A percentile compares a stretch with the other conserved stretches of the same genome.
Evolutionary conservation across 2,888 invertebrate species (phyloP).

Genomic region (Scaptomyza reducta): DNA sequence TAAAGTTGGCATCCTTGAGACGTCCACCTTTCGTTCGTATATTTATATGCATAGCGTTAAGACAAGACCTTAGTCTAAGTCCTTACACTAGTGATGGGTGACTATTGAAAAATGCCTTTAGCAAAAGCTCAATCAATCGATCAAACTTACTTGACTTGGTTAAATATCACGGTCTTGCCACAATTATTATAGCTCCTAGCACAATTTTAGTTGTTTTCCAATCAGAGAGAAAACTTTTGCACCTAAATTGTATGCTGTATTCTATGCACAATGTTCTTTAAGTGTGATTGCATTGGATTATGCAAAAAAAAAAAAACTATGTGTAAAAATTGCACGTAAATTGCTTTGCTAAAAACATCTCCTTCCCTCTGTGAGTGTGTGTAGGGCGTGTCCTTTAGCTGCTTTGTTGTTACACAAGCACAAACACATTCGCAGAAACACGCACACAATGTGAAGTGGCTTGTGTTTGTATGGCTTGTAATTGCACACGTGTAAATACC

Average conservation of each 20-base stretch:
- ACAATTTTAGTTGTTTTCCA: conserved; percentile 32
- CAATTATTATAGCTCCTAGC: conserved; percentile 17
- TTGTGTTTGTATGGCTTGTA: conserved; percentile 62
- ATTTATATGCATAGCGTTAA: conserved; percentile 46
- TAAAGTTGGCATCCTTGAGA: conserved; percentile 27
- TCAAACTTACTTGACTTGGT: conserved; percentile 64
- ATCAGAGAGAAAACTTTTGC: conserved; percentile 23
- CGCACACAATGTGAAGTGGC: conserved; percentile 11
- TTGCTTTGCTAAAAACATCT: conserved; percentile 36
- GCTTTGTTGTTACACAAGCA: conserved; percentile 16
- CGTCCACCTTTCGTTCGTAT: conserved; percentile 25
- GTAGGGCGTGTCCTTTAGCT: conserved; percentile 34
- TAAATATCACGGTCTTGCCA: conserved; percentile 7
- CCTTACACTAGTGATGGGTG: neutral
- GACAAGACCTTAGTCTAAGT: conserved; percentile 40
- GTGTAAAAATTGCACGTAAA: conserved; percentile 50
- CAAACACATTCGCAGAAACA: neutral
- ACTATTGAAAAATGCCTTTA: conserved; percentile 13
- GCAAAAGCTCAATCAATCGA: conserved; percentile 60
- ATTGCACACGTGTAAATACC: conserved; percentile 74
- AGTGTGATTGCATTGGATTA: conserved; percentile 1
- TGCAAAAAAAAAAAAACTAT: conserved; percentile 19
- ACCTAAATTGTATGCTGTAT: neutral
- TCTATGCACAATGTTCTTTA: neutral
- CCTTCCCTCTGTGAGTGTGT: neutral